Conservation (phyloP, 1,140 invertebrate species). For the Elymnias hypermnestra region DNA sequence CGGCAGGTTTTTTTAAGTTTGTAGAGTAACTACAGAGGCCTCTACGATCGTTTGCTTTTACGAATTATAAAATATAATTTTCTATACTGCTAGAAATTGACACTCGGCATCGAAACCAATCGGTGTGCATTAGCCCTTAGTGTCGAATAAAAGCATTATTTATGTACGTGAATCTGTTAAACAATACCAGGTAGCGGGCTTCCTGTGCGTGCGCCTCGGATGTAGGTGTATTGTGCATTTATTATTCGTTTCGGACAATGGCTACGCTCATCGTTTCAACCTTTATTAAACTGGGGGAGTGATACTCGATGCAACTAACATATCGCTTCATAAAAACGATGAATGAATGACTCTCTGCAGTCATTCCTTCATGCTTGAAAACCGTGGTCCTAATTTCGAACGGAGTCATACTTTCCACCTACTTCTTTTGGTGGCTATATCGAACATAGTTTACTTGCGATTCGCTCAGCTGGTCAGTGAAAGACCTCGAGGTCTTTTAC, state of each 20-base stretch:
- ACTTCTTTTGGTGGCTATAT: no score
- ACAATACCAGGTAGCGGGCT: conserved; percentile 35
- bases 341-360: neutral
- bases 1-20: no score
- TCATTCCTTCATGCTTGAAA: no score
- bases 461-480: no score
- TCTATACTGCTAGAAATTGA: no score
- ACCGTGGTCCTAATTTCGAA: no score
- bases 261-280: conserved; percentile 28
- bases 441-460: no score
- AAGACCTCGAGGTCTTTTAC: no score
- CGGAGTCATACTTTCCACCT: no score
- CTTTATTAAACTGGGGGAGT: conserved; percentile 18
- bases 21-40: no score
- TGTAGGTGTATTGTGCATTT: conserved; percentile 28
- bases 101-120: no score
- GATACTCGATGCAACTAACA: conserved; percentile 14
- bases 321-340: neutral
- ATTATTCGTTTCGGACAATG: conserved; percentile 31
- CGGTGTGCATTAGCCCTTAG: neutral
- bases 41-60: neutral
- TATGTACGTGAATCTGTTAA: conserved; percentile 23
- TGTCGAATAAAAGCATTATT: conserved; percentile 17
- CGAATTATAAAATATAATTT: neutral
- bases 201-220: conserved; percentile 34